Evolutionary conservation across 2,888 invertebrate species (phyloP).

Genomic region (Norana najaformis): DNA sequence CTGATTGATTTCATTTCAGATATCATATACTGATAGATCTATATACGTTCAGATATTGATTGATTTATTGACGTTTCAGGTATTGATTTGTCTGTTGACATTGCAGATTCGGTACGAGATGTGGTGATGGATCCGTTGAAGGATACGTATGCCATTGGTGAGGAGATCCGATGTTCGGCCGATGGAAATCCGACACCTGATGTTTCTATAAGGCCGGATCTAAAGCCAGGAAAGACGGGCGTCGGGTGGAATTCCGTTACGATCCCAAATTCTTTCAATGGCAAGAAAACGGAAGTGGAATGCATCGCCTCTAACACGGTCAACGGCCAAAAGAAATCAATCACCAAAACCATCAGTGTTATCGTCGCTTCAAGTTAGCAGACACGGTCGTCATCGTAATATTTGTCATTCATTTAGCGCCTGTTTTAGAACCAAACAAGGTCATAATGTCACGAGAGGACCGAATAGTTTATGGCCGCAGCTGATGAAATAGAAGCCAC

Average conservation of each 20-base stretch:
- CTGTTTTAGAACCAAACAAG: no score
- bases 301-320: neutral
- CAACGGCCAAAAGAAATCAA: neutral
- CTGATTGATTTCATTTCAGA: no score
- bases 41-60: neutral
- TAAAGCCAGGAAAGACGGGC: neutral
- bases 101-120: conserved; percentile 8
- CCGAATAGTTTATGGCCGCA: no score
- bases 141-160: neutral
- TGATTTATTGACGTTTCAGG: neutral
- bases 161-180: conserved; percentile 14
- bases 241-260: neutral
- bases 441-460: no score
- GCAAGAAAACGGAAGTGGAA: neutral
- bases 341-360: neutral
- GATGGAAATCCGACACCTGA: conserved; percentile 8
- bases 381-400: neutral
- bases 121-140: neutral
- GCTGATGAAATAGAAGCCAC: no score
- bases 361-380: neutral
- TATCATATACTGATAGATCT: neutral
- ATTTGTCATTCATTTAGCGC: neutral
- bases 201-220: neutral
- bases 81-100: neutral
- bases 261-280: neutral